These are phyloP conservation scores for Ypsolopha sequella DNA, from an alignment of 2,888 invertebrate genomes.

Conservation along the genomic window DNA sequence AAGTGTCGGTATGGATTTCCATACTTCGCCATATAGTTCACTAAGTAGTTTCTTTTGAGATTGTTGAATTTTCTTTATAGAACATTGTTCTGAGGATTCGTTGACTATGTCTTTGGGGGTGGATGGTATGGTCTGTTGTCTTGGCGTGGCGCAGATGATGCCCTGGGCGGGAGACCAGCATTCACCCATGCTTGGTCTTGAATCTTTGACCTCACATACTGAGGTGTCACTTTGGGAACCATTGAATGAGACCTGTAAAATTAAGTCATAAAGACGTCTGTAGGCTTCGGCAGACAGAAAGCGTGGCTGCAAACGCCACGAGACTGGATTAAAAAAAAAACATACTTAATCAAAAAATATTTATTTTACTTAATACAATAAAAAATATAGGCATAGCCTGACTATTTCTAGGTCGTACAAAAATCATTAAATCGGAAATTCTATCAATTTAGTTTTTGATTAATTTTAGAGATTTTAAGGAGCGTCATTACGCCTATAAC, in stretches of 20 bases:
- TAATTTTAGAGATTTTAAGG: too few species aligned
- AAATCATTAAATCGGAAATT: too few species aligned
- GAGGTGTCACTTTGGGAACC: constrained; percentile 25
- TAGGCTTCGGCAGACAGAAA: not conserved
- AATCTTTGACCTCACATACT: constrained; percentile 17
- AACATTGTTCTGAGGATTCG: constrained; percentile 49
- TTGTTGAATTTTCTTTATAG: constrained; percentile 44
- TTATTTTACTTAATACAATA: too few species aligned
- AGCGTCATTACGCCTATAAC: too few species aligned
- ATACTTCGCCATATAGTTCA: constrained; percentile 67
- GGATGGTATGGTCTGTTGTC: constrained; percentile 34
- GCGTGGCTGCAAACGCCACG: too few species aligned
- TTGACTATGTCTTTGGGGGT: constrained; percentile 46
- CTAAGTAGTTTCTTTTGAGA: constrained; percentile 55
- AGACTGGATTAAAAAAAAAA: not conserved
- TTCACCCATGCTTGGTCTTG: constrained; percentile 34
- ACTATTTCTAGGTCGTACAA: not conserved
- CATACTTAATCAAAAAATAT: too few species aligned
- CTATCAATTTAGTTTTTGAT: too few species aligned
- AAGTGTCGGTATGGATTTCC: constrained; percentile 62
- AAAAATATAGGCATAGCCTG: too few species aligned
- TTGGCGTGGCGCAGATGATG: constrained; percentile 47
- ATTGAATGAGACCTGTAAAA: constrained; percentile 43
- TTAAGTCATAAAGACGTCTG: too few species aligned
- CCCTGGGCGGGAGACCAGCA: constrained; percentile 59